Percentiles rank a stretch among this genome's conserved stretches.
Conservation (phyloP, 2,888 invertebrate species). For the Neoascia interrupta region DNA sequence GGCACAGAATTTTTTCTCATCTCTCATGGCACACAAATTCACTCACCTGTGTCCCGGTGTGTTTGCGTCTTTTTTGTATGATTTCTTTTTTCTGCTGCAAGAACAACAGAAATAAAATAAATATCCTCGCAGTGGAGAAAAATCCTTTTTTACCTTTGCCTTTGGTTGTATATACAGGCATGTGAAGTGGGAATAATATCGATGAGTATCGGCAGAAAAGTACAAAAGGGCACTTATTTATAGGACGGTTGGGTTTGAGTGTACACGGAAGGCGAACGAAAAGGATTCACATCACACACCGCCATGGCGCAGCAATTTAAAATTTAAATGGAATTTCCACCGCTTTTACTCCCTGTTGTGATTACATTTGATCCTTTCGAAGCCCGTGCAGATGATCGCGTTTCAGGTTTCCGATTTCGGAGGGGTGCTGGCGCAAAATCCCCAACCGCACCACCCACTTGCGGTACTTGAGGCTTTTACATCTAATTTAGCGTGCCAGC, state of each 20-base stretch:
- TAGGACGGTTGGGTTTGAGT: not conserved
- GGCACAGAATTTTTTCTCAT: not conserved
- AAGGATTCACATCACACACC: slow-evolving; percentile 21
- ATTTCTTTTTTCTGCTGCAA: not conserved
- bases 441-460: not conserved
- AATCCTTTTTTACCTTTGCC: slow-evolving; percentile 19
- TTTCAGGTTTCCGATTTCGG: not conserved
- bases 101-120: slow-evolving; percentile 46
- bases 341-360: slow-evolving; percentile 1
- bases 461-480: slow-evolving; percentile 16
- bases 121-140: slow-evolving; percentile 15
- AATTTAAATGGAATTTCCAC: slow-evolving; percentile 56
- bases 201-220: slow-evolving; percentile 30
- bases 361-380: slow-evolving; percentile 21
- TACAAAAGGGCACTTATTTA: slow-evolving; percentile 15
- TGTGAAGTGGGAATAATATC: slow-evolving; percentile 35
- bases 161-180: not conserved
- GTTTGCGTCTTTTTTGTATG: not conserved
- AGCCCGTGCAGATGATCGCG: not conserved
- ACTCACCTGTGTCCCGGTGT: slow-evolving; percentile 27
- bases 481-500: slow-evolving; percentile 57
- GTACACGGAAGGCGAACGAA: not conserved
- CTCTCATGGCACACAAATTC: slow-evolving; percentile 28
- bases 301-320: slow-evolving; percentile 55
- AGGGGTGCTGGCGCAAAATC: not conserved